phyloP scores from a whole-genome alignment of 2,888 invertebrate genomes.

The Eucriotettix oculatus region DNA sequence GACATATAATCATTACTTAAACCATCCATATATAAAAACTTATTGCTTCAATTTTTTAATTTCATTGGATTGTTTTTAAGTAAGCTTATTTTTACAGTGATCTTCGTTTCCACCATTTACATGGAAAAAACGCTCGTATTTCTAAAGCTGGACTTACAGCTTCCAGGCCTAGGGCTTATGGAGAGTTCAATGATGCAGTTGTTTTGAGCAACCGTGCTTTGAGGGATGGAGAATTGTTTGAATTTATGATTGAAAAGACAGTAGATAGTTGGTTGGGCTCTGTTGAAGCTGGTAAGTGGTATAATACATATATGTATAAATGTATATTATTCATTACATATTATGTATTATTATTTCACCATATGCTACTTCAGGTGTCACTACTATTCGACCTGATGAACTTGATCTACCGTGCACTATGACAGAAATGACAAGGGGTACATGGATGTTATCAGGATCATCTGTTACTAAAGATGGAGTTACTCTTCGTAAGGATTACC shows the following conservation, averaged over 20 bases:
- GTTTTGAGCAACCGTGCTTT: conserved; percentile 79
- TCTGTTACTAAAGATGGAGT: conserved; percentile 83
- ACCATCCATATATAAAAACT: too few relatives aligned
- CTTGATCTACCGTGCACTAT: conserved; percentile 77
- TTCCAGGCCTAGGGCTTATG: conserved; percentile 67
- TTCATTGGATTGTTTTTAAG: too few relatives aligned
- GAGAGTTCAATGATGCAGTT: conserved; percentile 89
- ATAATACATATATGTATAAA: neutral
- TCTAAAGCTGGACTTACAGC: conserved; percentile 73
- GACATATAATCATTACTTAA: too few relatives aligned
- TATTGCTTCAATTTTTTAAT: too few relatives aligned
- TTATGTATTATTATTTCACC: neutral
- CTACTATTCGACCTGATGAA: conserved; percentile 78
- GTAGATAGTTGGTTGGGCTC: conserved; percentile 89
- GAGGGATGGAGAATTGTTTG: conserved; percentile 80
- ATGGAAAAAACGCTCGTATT: conserved; percentile 76
- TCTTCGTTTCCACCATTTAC: conserved; percentile 74
- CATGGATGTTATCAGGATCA: conserved; percentile 83
- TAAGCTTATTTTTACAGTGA: conserved; percentile 33
- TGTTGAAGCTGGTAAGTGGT: conserved; percentile 56
- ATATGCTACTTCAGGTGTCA: conserved; percentile 47
- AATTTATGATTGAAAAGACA: conserved; percentile 76
- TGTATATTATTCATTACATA: neutral
- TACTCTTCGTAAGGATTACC: conserved; percentile 68
- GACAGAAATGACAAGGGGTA: conserved; percentile 79